Percentiles rank a stretch among this genome's conserved stretches.
Conservation (phyloP, 2,888 invertebrate species). For the Cryptus armator region DNA sequence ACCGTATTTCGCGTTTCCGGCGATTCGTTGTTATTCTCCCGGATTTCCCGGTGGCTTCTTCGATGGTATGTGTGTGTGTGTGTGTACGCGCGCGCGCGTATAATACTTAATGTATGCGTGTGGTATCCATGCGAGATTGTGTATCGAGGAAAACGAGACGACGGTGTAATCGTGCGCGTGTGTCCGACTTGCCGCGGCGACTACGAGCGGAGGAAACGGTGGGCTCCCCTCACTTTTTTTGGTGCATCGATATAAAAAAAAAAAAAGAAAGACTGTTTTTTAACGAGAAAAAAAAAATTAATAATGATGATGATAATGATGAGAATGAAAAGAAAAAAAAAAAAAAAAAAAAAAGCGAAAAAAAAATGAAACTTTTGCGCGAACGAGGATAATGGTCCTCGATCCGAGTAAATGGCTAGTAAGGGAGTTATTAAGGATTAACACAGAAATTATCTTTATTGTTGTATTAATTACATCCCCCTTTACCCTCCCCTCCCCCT, state of each 20-base stretch:
- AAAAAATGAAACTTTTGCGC: slow-evolving; percentile 62
- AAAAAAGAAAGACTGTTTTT: slow-evolving; percentile 79
- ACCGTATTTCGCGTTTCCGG: slow-evolving; percentile 55
- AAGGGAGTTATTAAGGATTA: slow-evolving; percentile 71
- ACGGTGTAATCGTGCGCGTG: slow-evolving; percentile 5
- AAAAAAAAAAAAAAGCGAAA: slow-evolving; percentile 64
- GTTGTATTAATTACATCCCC: slow-evolving; percentile 69
- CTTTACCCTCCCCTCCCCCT: slow-evolving; percentile 15
- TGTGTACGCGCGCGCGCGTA: slow-evolving; percentile 4
- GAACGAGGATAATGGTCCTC: slow-evolving; percentile 55
- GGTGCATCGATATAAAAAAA: slow-evolving; percentile 70
- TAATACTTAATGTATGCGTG: not conserved
- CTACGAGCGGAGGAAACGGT: slow-evolving; percentile 1
- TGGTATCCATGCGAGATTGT: not conserved
- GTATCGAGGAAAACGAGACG: slow-evolving; percentile 16
- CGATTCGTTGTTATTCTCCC: slow-evolving; percentile 66
- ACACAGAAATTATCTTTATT: slow-evolving; percentile 71
- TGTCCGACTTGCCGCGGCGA: not conserved
- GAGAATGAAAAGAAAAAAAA: slow-evolving; percentile 54
- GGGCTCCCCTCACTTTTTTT: slow-evolving; percentile 70
- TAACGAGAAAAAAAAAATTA: slow-evolving; percentile 64
- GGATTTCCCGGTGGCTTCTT: slow-evolving; percentile 42
- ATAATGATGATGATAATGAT: slow-evolving; percentile 53
- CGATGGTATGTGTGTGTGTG: slow-evolving; percentile 14
- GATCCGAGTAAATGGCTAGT: slow-evolving; percentile 57